Evolutionary conservation across 2,113 vertebrate species (phyloP).

Genomic region (Zosterops borbonicus): DNA sequence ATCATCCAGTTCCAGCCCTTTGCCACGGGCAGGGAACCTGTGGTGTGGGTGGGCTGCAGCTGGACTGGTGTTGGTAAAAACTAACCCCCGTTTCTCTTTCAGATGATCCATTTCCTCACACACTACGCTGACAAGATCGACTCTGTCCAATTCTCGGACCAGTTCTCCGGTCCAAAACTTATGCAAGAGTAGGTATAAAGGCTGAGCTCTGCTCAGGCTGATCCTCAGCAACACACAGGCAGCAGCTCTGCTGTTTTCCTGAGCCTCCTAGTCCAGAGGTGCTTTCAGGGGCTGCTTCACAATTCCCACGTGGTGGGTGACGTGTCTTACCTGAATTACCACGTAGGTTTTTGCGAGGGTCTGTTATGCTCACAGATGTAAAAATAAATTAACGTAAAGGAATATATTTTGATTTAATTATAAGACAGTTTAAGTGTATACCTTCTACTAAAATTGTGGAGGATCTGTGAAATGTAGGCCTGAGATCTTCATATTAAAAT

Average conservation of each 20-base stretch:
- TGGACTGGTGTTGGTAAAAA: background rate
- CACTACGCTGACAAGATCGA: conserved; percentile 98
- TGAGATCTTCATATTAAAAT: background rate
- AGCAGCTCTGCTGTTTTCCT: background rate
- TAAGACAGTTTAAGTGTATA: background rate
- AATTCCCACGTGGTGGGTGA: background rate
- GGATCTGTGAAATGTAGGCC: background rate
- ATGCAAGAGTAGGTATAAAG: conserved; percentile 94
- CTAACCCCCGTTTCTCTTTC: conserved; percentile 29
- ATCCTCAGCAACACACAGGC: background rate
- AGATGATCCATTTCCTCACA: conserved; percentile 98
- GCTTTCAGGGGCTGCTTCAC: background rate
- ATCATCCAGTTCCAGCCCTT: background rate
- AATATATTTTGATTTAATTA: background rate
- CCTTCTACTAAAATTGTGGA: background rate
- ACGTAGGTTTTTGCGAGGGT: background rate
- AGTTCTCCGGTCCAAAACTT: conserved; percentile 99
- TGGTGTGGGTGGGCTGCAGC: background rate
- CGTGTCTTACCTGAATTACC: background rate
- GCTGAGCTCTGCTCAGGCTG: background rate
- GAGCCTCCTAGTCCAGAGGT: background rate
- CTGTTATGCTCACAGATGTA: background rate
- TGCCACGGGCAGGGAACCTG: background rate
- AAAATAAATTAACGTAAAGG: background rate
- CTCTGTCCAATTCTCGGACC: conserved; percentile 99